phyloP scores from a whole-genome alignment of 2,888 invertebrate species.

The Eupelmus urozonus region DNA sequence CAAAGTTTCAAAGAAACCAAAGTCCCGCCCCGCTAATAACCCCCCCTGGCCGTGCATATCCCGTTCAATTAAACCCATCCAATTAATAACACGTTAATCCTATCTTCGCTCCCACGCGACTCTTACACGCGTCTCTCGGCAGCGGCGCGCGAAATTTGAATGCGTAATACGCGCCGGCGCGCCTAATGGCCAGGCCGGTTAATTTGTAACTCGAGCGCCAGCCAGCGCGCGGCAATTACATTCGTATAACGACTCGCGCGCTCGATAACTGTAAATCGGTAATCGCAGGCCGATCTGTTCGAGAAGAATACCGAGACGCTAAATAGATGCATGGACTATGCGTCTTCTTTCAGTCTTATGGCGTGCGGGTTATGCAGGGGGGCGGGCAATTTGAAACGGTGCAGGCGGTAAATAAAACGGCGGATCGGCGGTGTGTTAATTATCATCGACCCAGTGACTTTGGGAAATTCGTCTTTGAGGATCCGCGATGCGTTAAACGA shows the following conservation, averaged over 20 bases:
- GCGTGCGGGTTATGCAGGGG: background rate
- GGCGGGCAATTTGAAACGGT: slow-evolving; percentile 14
- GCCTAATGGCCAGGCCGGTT: slow-evolving; percentile 27
- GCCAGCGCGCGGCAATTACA: slow-evolving; percentile 38
- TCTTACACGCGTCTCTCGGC: no score
- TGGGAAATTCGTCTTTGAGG: slow-evolving; percentile 18
- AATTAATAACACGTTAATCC: no score
- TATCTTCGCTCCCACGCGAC: no score
- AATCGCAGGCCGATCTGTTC: slow-evolving; percentile 26
- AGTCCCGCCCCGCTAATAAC: no score
- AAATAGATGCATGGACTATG: no score
- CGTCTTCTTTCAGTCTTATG: no score
- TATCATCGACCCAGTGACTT: slow-evolving; percentile 46
- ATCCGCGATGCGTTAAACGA: background rate
- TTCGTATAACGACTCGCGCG: slow-evolving; percentile 30
- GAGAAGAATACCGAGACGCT: background rate
- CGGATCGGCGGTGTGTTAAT: slow-evolving; percentile 12
- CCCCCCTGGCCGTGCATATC: no score
- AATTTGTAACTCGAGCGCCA: slow-evolving; percentile 42
- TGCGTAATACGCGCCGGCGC: slow-evolving; percentile 19
- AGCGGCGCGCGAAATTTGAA: no score
- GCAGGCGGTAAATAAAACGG: background rate
- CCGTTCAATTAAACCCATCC: no score
- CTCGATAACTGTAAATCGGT: slow-evolving; percentile 46
- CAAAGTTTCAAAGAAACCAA: no score